Conservation (phyloP, 2,113 vertebrate genomes). For the Vulpes vulpes region DNA sequence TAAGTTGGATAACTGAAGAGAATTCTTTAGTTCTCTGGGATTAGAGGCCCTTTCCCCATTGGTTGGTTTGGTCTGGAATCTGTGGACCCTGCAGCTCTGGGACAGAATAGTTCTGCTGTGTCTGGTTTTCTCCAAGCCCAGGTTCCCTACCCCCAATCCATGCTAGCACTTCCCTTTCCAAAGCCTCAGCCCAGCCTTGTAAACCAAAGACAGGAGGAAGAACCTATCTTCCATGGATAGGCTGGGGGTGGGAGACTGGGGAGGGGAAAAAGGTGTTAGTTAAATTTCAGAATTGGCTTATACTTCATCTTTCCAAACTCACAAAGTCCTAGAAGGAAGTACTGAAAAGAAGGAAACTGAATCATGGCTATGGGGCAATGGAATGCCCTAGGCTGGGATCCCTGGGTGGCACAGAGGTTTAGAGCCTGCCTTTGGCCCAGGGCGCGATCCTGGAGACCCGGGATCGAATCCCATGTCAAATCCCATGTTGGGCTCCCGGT, state of each 20-base stretch:
- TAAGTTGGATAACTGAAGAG: constrained; percentile 71
- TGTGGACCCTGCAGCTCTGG: constrained; percentile 81
- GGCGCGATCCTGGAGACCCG: no score
- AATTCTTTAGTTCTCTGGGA: constrained; percentile 77
- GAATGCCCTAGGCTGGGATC: background rate
- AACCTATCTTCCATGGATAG: background rate
- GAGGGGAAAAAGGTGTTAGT: background rate
- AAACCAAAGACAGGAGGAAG: constrained; percentile 16
- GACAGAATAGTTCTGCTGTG: constrained; percentile 82
- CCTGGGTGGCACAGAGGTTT: no score
- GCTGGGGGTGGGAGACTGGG: background rate
- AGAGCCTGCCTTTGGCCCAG: no score
- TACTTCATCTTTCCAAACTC: constrained; percentile 1
- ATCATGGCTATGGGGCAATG: background rate
- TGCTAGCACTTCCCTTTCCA: constrained; percentile 70
- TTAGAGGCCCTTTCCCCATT: constrained; percentile 74
- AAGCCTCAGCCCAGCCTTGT: constrained; percentile 48
- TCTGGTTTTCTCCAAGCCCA: constrained; percentile 67
- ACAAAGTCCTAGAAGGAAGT: background rate
- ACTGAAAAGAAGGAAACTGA: background rate
- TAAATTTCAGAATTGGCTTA: background rate
- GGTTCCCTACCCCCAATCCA: constrained; percentile 60
- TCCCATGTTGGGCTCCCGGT: no score
- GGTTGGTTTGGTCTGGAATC: constrained; percentile 78
- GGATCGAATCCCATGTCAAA: no score